phyloP scores from a whole-genome alignment of 2,113 vertebrate genomes.

The Nibea albiflora region DNA sequence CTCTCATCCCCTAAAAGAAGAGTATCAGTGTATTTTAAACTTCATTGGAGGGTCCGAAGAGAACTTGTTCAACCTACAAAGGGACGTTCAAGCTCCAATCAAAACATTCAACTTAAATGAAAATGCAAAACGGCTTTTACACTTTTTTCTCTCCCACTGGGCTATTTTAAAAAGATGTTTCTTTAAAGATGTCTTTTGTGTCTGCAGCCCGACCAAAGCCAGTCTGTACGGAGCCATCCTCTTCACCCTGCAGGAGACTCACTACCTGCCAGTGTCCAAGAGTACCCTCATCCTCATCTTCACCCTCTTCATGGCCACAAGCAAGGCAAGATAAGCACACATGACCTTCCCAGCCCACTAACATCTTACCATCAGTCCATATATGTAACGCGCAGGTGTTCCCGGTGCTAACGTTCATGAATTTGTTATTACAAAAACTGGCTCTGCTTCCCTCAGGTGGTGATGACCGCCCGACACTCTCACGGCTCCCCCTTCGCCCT shows the following conservation, averaged over 20 bases:
- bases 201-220: constrained; percentile 94
- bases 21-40: background rate
- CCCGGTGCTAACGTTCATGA: background rate
- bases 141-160: too few species aligned
- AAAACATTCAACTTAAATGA: background rate
- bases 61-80: background rate
- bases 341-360: background rate
- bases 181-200: constrained; percentile 6
- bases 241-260: constrained; percentile 94
- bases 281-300: constrained; percentile 92
- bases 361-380: background rate
- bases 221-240: constrained; percentile 95
- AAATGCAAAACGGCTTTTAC: background rate
- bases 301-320: constrained; percentile 95
- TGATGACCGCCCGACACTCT: constrained; percentile 94
- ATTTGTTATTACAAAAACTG: background rate
- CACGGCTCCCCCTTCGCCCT: constrained; percentile 93
- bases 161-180: background rate
- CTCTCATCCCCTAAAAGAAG: background rate
- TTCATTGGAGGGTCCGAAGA: background rate
- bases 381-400: background rate
- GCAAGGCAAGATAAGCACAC: constrained; percentile 85
- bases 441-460: constrained; percentile 84
- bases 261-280: constrained; percentile 93
- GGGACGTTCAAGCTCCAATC: background rate